phyloP scores from a whole-genome alignment of 2,888 invertebrate species.

The Sinelater perroti region DNA sequence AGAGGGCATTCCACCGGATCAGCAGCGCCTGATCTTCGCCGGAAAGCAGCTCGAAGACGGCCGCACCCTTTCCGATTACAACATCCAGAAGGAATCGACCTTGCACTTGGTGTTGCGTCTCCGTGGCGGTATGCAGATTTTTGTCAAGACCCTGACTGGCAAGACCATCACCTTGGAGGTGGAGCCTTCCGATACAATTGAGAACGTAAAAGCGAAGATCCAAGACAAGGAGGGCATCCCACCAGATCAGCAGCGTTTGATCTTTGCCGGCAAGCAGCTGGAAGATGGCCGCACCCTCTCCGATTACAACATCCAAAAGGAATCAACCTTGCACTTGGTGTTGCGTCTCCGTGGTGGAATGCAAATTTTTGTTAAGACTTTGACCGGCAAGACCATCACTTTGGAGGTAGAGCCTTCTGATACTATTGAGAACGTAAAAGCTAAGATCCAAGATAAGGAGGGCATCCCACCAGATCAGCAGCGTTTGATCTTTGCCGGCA shows the following conservation, averaged over 20 bases:
- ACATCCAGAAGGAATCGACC: constrained; percentile 17
- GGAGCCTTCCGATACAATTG: constrained; percentile 87
- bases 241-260: constrained; percentile 87
- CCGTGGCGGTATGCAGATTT: constrained; percentile 75
- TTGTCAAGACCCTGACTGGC: constrained; percentile 66
- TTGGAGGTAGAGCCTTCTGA: constrained; percentile 68
- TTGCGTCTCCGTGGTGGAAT: constrained; percentile 66
- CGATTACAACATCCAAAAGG: constrained; percentile 54
- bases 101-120: constrained; percentile 64
- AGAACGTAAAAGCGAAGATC: constrained; percentile 93
- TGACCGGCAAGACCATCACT: constrained; percentile 68
- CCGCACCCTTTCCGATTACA: constrained; percentile 13
- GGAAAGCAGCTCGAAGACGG: constrained; percentile 12
- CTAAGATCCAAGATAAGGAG: constrained; percentile 74
- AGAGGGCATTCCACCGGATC: constrained; percentile 9
- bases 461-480: constrained; percentile 86
- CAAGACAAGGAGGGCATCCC: constrained; percentile 92
- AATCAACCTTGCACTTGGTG: constrained; percentile 67
- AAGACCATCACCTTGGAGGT: constrained; percentile 67
- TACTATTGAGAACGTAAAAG: constrained; percentile 69
- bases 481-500: constrained; percentile 91
- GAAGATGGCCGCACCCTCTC: constrained; percentile 73
- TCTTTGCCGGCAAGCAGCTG: constrained; percentile 91
- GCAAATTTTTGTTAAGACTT: constrained; percentile 71
- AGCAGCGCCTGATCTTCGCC: constrained; percentile 13